These are phyloP conservation scores for Brachypterus glaber DNA, from an alignment of 2,888 invertebrate genomes.

Conservation along the genomic window DNA sequence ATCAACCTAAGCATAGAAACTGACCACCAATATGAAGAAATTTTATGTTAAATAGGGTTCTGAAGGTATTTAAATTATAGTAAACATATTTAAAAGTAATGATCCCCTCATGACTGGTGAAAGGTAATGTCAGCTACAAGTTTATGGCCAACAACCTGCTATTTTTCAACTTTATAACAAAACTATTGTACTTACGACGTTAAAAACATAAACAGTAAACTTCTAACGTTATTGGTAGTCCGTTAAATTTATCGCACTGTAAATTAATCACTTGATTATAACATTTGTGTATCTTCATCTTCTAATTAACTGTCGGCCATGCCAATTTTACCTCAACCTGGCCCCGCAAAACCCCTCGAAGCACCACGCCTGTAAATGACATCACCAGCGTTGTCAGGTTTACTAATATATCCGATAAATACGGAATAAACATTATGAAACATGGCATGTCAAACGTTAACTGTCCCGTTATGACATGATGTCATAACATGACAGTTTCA, in stretches of 20 bases:
- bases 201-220: conserved; percentile 16
- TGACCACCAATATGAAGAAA: conserved; percentile 8
- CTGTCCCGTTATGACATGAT: too few relatives aligned
- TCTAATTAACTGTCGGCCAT: conserved; percentile 34
- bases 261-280: conserved; percentile 22
- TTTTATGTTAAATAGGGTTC: conserved; percentile 24
- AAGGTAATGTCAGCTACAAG: conserved; percentile 36
- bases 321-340: conserved; percentile 36
- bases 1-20: conserved; percentile 17
- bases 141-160: conserved; percentile 37
- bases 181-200: conserved; percentile 5
- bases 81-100: conserved; percentile 8
- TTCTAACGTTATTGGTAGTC: conserved; percentile 10
- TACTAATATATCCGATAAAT: too few relatives aligned
- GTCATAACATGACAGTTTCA: too few relatives aligned
- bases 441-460: too few relatives aligned
- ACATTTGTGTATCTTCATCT: conserved; percentile 28
- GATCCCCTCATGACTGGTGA: conserved; percentile 28
- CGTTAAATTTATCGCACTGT: conserved; percentile 17
- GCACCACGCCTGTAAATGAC: conserved; percentile 36
- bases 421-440: too few relatives aligned
- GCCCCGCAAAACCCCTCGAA: conserved; percentile 30
- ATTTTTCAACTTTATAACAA: conserved; percentile 4
- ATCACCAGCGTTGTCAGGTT: conserved; percentile 27
- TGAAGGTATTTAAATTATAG: too few relatives aligned